A percentile compares a stretch with the other conserved stretches of the same genome.
Conservation (phyloP, 2,797 vertebrate genomes). For the Rhyacichthys aspro region DNA sequence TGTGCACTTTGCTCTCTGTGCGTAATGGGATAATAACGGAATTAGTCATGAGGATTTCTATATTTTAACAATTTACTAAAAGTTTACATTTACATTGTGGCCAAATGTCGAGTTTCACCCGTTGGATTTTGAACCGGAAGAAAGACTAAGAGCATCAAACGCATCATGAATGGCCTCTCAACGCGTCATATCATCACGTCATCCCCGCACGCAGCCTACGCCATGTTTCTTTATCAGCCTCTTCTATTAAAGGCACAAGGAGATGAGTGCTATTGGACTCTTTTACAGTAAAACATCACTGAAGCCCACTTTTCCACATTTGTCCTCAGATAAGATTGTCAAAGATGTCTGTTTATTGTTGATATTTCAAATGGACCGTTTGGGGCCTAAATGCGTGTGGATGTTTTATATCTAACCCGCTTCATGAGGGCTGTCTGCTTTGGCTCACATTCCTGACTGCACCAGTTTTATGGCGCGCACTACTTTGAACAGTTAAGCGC, state of each 20-base stretch:
- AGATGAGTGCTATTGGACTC: slow-evolving; percentile 11
- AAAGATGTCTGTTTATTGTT: too few species aligned
- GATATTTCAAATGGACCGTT: neutral
- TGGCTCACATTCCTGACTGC: slow-evolving; percentile 11
- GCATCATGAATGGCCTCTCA: slow-evolving; percentile 18
- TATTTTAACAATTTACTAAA: too few species aligned
- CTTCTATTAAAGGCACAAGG: slow-evolving; percentile 10
- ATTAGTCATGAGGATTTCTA: neutral
- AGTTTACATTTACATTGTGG: too few species aligned
- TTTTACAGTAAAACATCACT: neutral
- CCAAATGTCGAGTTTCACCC: too few species aligned
- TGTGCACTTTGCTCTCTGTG: neutral
- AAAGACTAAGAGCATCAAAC: neutral
- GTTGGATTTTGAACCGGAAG: too few species aligned
- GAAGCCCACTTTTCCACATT: neutral
- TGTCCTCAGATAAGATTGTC: too few species aligned
- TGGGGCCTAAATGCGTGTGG: neutral
- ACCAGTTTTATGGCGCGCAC: slow-evolving; percentile 24
- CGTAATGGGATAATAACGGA: too few species aligned
- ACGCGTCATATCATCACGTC: slow-evolving; percentile 45
- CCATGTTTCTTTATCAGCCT: slow-evolving; percentile 17
- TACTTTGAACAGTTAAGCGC: slow-evolving; percentile 17
- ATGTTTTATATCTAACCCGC: slow-evolving; percentile 13
- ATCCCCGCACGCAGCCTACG: slow-evolving; percentile 14
- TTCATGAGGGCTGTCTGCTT: slow-evolving; percentile 1